A percentile compares a stretch with the other conserved stretches of the same genome.
Conservation (phyloP, 35 echinoderm and acorn worm genomes). For the Stichopus chloronotus region DNA sequence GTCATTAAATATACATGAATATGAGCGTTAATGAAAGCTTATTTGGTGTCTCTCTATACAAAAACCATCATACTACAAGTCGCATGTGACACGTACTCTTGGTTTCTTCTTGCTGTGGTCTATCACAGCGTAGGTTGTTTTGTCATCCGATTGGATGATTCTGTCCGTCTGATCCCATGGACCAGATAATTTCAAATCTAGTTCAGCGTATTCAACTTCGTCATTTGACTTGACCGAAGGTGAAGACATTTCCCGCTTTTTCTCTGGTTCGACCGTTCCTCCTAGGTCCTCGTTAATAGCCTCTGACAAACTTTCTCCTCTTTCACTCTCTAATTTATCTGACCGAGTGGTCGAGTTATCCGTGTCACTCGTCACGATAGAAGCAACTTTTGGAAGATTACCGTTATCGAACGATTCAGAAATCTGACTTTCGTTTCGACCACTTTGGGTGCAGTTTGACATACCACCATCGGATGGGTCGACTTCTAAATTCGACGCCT, state of each 20-base stretch:
- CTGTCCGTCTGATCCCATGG: neutral
- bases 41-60: neutral
- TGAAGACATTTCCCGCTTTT: neutral
- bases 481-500: neutral
- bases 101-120: constrained; percentile 33
- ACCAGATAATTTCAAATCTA: constrained; percentile 35
- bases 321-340: neutral
- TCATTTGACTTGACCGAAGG: too few relatives aligned
- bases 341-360: neutral
- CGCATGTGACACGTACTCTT: neutral
- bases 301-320: neutral
- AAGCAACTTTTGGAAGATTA: neutral
- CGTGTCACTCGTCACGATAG: neutral
- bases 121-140: constrained; percentile 32
- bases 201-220: constrained; percentile 8
- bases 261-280: neutral
- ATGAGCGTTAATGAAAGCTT: neutral
- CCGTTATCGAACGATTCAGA: neutral
- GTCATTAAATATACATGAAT: too few relatives aligned
- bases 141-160: neutral
- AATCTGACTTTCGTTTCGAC: neutral
- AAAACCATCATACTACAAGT: neutral
- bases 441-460: neutral
- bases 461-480: neutral
- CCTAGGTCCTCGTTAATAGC: neutral